Percentiles rank a stretch among this genome's conserved stretches.
Evolutionary conservation across 2,113 vertebrate species (phyloP).

Genomic region (Muntiacus reevesi): DNA sequence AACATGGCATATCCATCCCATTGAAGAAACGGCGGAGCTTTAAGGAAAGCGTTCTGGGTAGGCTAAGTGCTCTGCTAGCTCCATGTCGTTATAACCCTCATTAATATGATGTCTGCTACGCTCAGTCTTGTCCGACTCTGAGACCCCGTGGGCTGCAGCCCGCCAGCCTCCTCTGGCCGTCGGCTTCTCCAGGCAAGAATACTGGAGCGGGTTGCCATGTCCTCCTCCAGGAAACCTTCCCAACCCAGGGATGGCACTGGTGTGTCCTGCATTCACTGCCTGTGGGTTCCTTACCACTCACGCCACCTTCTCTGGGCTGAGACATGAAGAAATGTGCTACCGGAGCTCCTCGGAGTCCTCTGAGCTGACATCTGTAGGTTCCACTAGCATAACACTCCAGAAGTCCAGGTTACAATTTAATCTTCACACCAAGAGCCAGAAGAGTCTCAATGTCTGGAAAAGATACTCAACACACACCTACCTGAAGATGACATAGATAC

Average conservation of each 20-base stretch:
- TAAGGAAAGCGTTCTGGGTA: not conserved
- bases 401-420: not conserved
- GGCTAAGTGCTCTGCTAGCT: too few species aligned
- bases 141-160: not conserved
- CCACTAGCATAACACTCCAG: rapidly evolving
- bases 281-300: not conserved
- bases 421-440: rapidly evolving
- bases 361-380: rapidly evolving
- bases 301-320: not conserved
- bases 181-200: not conserved
- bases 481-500: not conserved
- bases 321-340: rapidly evolving
- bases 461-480: not conserved
- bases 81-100: rapidly evolving
- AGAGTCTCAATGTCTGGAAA: not conserved
- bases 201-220: rapidly evolving
- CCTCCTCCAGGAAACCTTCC: not conserved
- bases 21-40: not conserved
- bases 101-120: rapidly evolving
- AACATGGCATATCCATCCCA: too few species aligned
- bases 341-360: rapidly evolving
- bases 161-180: not conserved
- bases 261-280: rapidly evolving
- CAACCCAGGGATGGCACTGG: rapidly evolving
- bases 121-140: not conserved